These are phyloP conservation scores for Epinotia bilunana DNA, from an alignment of 2,888 invertebrate genomes.

Conservation along the genomic window DNA sequence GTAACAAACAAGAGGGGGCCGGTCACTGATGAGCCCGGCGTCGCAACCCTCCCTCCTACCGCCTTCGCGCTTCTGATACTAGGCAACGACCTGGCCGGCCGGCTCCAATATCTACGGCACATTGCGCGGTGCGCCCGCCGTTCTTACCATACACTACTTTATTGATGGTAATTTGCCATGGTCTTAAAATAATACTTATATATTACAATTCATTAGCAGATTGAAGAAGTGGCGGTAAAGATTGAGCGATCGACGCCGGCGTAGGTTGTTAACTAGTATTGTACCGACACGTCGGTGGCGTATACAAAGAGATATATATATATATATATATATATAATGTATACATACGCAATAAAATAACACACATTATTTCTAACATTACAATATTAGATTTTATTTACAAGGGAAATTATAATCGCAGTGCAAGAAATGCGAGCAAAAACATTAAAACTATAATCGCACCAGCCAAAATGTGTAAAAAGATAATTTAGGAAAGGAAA, in stretches of 20 bases:
- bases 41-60: conserved; percentile 43
- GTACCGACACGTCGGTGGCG: conserved; percentile 12
- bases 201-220: background rate
- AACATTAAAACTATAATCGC: conserved; percentile 25
- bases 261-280: conserved; percentile 30
- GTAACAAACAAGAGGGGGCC: conserved; percentile 77
- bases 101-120: conserved; percentile 13
- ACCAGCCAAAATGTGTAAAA: conserved; percentile 14
- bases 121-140: conserved; percentile 4
- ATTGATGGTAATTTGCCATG: conserved; percentile 8
- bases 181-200: background rate
- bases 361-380: conserved; percentile 4
- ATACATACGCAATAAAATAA: background rate
- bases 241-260: conserved; percentile 41
- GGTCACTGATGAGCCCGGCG: conserved; percentile 65
- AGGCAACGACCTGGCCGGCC: conserved; percentile 35
- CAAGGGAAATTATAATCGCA: conserved; percentile 32
- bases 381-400: conserved; percentile 17
- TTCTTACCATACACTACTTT: background rate
- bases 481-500: conserved; percentile 8
- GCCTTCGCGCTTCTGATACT: conserved; percentile 20
- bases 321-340: background rate
- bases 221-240: conserved; percentile 32
- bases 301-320: background rate
- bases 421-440: conserved; percentile 30